Conservation (phyloP, 2,888 invertebrate species). For the Drosophila yooni region DNA sequence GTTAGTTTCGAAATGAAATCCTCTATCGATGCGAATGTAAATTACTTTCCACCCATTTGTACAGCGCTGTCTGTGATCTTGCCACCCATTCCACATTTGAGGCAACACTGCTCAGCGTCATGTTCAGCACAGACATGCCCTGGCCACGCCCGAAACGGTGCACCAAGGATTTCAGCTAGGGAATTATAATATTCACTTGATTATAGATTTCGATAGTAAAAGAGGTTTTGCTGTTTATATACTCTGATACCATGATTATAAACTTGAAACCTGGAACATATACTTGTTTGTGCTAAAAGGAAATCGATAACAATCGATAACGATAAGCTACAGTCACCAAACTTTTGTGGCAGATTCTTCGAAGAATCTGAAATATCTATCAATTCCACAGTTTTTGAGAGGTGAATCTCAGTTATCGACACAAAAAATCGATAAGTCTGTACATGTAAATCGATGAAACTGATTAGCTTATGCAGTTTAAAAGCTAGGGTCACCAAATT, state of each 20-base stretch:
- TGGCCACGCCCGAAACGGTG: constrained; percentile 85
- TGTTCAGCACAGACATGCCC: constrained; percentile 84
- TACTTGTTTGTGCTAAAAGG: not conserved
- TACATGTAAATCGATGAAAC: not conserved
- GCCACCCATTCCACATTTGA: constrained; percentile 85
- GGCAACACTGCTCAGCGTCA: constrained; percentile 85
- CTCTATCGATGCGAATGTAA: constrained; percentile 82
- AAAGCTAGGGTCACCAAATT: too few species aligned
- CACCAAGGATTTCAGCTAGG: constrained; percentile 84
- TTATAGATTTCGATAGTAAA: not conserved
- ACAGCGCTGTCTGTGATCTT: constrained; percentile 84
- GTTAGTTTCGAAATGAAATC: constrained; percentile 3
- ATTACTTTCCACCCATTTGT: constrained; percentile 85
- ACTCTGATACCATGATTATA: not conserved
- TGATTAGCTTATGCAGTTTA: not conserved
- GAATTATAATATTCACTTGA: constrained; percentile 5
- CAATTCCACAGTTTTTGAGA: not conserved
- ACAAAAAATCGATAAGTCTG: not conserved
- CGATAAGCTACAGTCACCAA: too few species aligned
- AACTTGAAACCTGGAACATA: not conserved
- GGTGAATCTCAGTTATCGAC: not conserved
- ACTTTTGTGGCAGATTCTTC: too few species aligned
- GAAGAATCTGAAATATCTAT: not conserved
- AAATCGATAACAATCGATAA: not conserved
- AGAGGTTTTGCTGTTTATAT: not conserved